phyloP scores from a whole-genome alignment of 2,888 invertebrate genomes.

The Protula sp. region DNA sequence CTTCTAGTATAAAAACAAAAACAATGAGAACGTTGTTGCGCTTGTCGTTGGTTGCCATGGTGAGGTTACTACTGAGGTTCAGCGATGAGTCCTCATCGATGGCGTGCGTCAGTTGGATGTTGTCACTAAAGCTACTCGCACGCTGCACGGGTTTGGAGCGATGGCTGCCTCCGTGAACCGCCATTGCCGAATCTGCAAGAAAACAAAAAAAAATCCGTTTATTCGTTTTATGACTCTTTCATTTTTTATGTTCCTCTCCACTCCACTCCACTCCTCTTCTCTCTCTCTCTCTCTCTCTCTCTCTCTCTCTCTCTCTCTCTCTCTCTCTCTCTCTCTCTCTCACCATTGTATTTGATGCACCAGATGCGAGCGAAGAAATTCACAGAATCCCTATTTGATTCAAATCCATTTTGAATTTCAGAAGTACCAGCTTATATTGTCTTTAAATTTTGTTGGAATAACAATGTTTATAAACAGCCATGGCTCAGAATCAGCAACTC shows the following conservation, averaged over 20 bases:
- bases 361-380: too few species aligned
- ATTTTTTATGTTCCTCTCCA: not conserved
- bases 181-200: too few species aligned
- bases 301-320: slow-evolving; percentile 6
- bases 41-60: not conserved
- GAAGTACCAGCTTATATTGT: too few species aligned
- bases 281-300: slow-evolving; percentile 11
- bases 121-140: not conserved
- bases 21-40: slow-evolving; percentile 43
- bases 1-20: slow-evolving; percentile 52
- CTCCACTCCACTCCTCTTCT: slow-evolving; percentile 3
- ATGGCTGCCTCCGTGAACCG: too few species aligned
- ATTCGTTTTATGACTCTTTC: not conserved
- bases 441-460: too few species aligned
- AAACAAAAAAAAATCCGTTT: not conserved
- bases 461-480: too few species aligned
- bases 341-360: too few species aligned
- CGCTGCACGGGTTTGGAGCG: too few species aligned
- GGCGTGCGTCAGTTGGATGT: not conserved
- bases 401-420: too few species aligned
- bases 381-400: too few species aligned
- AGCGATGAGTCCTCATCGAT: not conserved
- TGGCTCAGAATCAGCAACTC: too few species aligned
- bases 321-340: slow-evolving; percentile 5
- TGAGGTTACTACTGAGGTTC: not conserved